These are phyloP conservation scores for Paramormyrops hopkinsi DNA, from an alignment of 2,797 vertebrate species.

Conservation along the genomic window DNA sequence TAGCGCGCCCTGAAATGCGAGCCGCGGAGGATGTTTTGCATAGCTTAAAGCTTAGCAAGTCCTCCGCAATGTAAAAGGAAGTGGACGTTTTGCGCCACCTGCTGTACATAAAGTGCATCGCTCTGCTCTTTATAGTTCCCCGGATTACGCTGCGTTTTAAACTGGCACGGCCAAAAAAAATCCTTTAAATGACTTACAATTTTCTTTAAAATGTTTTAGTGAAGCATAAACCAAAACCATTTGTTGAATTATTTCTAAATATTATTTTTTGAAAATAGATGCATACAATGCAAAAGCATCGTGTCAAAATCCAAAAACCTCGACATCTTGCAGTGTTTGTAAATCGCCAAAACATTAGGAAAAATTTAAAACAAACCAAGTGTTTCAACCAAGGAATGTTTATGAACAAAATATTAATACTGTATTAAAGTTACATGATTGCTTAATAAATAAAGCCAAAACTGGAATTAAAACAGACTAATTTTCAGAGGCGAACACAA, in stretches of 20 bases:
- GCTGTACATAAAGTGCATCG: neutral
- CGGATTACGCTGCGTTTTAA: neutral
- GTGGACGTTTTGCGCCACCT: conserved; percentile 8
- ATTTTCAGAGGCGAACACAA: neutral
- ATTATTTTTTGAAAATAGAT: neutral
- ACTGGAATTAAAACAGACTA: neutral
- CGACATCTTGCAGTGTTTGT: neutral
- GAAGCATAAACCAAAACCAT: neutral
- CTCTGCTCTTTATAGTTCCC: neutral
- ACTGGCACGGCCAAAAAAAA: neutral
- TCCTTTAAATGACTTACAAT: conserved; percentile 1
- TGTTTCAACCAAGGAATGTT: neutral
- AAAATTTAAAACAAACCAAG: neutral
- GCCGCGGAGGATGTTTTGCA: neutral
- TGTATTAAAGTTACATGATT: neutral
- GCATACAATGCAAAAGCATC: neutral
- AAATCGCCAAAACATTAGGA: neutral
- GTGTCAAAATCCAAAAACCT: neutral
- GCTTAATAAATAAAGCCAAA: neutral
- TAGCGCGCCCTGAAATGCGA: neutral
- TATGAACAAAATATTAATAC: neutral
- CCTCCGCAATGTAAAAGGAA: neutral
- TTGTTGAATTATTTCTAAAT: neutral
- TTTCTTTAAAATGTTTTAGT: neutral
- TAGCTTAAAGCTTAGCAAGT: neutral